Conservation (phyloP, 2,797 vertebrate genomes). For the Aselliscus stoliczkanus region DNA sequence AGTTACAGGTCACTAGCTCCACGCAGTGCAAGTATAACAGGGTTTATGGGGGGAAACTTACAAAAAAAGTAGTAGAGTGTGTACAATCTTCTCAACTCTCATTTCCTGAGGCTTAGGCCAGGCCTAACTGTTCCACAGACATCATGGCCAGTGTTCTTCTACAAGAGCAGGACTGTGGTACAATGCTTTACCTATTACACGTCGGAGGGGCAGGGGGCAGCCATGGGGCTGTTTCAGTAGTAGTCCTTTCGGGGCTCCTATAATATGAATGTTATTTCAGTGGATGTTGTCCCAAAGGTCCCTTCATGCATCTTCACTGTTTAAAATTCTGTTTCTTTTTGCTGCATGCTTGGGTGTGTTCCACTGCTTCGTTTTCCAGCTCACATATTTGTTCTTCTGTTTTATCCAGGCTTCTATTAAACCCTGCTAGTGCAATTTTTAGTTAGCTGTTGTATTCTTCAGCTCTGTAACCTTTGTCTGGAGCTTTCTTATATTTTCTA, state of each 20-base stretch:
- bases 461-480: neutral
- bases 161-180: neutral
- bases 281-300: neutral
- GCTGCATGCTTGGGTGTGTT: neutral
- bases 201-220: neutral
- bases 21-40: neutral
- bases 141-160: neutral
- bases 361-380: neutral
- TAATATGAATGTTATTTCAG: neutral
- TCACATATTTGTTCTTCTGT: neutral
- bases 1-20: neutral
- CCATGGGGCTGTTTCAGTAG: neutral
- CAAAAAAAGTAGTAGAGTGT: neutral
- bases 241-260: neutral
- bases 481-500: neutral
- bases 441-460: neutral
- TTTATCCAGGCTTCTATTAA: neutral
- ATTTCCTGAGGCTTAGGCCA: neutral
- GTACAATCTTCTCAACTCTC: neutral
- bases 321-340: neutral
- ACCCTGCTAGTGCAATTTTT: neutral
- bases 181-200: neutral
- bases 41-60: neutral
- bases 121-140: neutral
- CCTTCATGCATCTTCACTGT: neutral